A percentile compares a stretch with the other conserved stretches of the same genome.
Conservation (phyloP, 1,140 invertebrate species). For the Drosophila lowei region DNA sequence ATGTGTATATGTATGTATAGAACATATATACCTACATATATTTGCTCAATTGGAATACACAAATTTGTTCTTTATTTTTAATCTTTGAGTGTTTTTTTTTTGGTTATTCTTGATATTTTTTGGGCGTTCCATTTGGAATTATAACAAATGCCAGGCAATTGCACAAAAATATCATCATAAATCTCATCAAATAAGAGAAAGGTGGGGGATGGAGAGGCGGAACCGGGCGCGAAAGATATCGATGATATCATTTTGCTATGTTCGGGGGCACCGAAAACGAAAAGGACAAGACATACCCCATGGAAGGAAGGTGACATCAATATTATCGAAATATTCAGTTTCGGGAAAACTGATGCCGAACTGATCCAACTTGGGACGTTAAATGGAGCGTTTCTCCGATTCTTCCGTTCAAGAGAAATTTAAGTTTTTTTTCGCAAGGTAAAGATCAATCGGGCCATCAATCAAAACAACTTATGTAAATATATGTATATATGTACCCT, state of each 20-base stretch:
- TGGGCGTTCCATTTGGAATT: constrained; percentile 51
- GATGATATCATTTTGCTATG: constrained; percentile 40
- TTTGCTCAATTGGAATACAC: constrained; percentile 44
- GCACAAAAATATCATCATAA: constrained; percentile 48
- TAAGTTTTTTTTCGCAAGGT: too few species aligned
- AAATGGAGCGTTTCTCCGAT: too few species aligned
- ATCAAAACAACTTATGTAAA: too few species aligned
- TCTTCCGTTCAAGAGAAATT: too few species aligned
- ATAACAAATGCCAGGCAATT: constrained; percentile 53
- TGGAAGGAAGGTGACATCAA: too few species aligned
- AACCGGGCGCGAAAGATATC: constrained; percentile 8
- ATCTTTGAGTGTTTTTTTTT: constrained; percentile 25
- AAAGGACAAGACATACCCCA: constrained; percentile 1
- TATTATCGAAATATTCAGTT: too few species aligned
- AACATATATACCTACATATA: constrained; percentile 19
- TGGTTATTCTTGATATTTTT: constrained; percentile 27
- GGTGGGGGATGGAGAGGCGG: background rate
- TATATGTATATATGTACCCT: too few species aligned
- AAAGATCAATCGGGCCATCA: too few species aligned
- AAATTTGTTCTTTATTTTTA: constrained; percentile 38
- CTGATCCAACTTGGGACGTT: too few species aligned
- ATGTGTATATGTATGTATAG: background rate
- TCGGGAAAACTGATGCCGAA: too few species aligned
- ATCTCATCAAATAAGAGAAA: constrained; percentile 16
- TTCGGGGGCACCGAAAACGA: constrained; percentile 6